phyloP scores from a whole-genome alignment of 2,888 invertebrate genomes.

The Pseudococcus viburni region DNA sequence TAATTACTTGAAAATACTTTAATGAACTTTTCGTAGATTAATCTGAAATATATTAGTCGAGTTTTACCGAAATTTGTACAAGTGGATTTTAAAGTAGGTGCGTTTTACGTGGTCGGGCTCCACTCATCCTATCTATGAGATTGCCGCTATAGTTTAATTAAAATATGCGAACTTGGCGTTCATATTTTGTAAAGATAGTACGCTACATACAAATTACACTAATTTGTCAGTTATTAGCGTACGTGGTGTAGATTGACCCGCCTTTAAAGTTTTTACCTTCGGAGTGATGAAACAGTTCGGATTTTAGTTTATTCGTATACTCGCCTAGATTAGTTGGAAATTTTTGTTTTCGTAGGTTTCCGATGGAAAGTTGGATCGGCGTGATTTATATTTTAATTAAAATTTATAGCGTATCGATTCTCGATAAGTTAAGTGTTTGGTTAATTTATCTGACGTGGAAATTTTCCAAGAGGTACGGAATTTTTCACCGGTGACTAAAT shows the following conservation, averaged over 20 bases:
- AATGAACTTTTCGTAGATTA: constrained; percentile 54
- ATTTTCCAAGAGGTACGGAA: not conserved
- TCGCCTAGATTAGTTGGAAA: not conserved
- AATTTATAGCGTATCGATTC: not conserved
- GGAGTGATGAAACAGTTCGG: not conserved
- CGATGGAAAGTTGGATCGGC: not conserved
- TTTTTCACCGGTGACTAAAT: not conserved
- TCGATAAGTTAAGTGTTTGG: not conserved
- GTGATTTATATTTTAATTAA: not conserved
- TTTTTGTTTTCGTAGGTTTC: not conserved
- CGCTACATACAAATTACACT: constrained; percentile 27
- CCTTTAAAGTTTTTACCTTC: not conserved
- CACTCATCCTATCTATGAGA: not conserved
- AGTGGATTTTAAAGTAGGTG: constrained; percentile 25
- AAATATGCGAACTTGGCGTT: constrained; percentile 16
- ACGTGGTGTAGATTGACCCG: not conserved
- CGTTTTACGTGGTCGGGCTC: not conserved
- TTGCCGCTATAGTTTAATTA: constrained; percentile 20
- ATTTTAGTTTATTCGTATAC: not conserved
- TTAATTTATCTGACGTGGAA: not conserved
- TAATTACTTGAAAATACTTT: constrained; percentile 47
- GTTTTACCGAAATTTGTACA: constrained; percentile 30
- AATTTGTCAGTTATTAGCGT: constrained; percentile 22
- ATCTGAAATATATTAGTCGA: constrained; percentile 36
- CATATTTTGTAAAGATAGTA: constrained; percentile 6